These are phyloP conservation scores for Chlorodrepanis virens DNA, from an alignment of 2,113 vertebrate species.

Conservation along the genomic window DNA sequence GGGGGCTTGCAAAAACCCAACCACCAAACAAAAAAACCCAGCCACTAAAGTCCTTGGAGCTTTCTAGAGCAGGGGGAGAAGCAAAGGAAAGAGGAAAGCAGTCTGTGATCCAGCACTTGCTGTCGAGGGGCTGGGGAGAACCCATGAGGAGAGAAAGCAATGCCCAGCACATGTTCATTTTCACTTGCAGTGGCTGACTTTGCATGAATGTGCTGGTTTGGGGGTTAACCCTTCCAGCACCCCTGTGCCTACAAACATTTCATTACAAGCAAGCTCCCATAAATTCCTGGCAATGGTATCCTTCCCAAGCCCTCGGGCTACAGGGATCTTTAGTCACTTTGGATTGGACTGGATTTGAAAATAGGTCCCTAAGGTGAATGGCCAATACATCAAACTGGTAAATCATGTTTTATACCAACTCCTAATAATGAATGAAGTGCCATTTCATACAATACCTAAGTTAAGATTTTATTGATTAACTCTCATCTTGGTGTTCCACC, in stretches of 20 bases:
- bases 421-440: constrained; percentile 91
- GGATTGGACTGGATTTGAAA: constrained; percentile 67
- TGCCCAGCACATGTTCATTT: neutral
- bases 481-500: constrained; percentile 90
- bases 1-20: neutral
- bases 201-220: neutral
- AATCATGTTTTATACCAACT: constrained; percentile 71
- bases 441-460: constrained; percentile 93
- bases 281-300: constrained; percentile 26
- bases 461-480: constrained; percentile 95
- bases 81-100: neutral
- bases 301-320: constrained; percentile 19
- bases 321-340: constrained; percentile 63
- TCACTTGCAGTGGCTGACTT: neutral
- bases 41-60: rapidly evolving
- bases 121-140: neutral
- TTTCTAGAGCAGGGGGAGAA: neutral
- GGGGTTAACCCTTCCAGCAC: neutral
- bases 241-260: neutral
- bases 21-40: neutral
- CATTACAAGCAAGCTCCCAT: neutral
- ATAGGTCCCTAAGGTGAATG: constrained; percentile 70
- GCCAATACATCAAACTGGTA: constrained; percentile 70
- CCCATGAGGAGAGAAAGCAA: neutral
- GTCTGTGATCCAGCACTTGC: neutral